Percentiles rank a stretch among this genome's conserved stretches.
These are phyloP conservation scores for Anolis sagrei DNA, from an alignment of 2,113 vertebrate genomes.

Conservation along the genomic window DNA sequence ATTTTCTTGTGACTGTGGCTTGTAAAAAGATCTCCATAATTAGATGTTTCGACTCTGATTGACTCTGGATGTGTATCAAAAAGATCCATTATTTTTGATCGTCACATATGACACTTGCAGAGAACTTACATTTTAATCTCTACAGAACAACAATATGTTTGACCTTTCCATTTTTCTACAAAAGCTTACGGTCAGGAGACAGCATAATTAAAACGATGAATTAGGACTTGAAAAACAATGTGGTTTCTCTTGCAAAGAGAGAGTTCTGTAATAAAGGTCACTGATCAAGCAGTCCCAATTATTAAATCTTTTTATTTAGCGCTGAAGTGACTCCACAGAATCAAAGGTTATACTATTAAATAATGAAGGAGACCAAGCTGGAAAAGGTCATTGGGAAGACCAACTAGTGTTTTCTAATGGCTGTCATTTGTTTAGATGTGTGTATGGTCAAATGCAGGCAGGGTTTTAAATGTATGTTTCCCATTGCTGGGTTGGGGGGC, in stretches of 20 bases:
- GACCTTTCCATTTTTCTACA: slow-evolving; percentile 75
- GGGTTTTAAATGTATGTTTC: slow-evolving; percentile 1
- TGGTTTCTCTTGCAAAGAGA: slow-evolving; percentile 67
- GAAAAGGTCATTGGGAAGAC: slow-evolving; percentile 79
- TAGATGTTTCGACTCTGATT: slow-evolving; percentile 33
- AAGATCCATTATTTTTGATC: slow-evolving; percentile 59
- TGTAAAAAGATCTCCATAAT: slow-evolving; percentile 14
- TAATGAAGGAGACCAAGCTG: slow-evolving; percentile 76
- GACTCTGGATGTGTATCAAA: slow-evolving; percentile 51
- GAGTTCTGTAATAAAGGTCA: slow-evolving; percentile 78
- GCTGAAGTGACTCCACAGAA: slow-evolving; percentile 72
- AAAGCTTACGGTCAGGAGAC: slow-evolving; percentile 77
- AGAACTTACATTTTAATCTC: slow-evolving; percentile 78
- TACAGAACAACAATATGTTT: slow-evolving; percentile 75
- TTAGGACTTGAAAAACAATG: slow-evolving; percentile 76
- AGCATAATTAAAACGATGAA: slow-evolving; percentile 79
- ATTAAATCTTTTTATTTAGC: slow-evolving; percentile 82
- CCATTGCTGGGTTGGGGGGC: background rate
- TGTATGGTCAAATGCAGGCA: slow-evolving; percentile 1
- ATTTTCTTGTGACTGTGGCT: slow-evolving; percentile 22
- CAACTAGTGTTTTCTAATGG: slow-evolving; percentile 51
- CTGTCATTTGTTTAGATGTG: background rate
- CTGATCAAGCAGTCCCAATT: slow-evolving; percentile 80
- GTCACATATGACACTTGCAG: slow-evolving; percentile 65
- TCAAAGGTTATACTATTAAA: slow-evolving; percentile 83